Evolutionary conservation across 2,797 vertebrate species (phyloP).

Genomic region (Poecilia gillii): DNA sequence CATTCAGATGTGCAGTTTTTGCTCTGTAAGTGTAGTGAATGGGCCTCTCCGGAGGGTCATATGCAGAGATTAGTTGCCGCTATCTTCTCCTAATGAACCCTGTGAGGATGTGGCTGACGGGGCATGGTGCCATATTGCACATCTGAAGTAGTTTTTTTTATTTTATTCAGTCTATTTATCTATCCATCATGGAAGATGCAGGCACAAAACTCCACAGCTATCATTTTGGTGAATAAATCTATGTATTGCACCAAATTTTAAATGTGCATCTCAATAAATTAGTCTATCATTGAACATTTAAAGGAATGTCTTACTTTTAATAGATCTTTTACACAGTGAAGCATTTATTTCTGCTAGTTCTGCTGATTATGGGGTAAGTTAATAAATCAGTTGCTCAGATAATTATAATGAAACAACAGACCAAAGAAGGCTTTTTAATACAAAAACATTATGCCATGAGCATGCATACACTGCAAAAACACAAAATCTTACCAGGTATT

Average conservation of each 20-base stretch:
- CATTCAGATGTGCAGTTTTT: conserved; percentile 60
- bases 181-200: conserved; percentile 21
- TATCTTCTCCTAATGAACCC: conserved; percentile 69
- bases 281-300: background rate
- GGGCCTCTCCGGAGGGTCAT: conserved; percentile 57
- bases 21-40: conserved; percentile 40
- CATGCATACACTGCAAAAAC: background rate
- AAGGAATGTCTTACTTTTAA: background rate
- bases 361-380: background rate
- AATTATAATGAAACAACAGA: background rate
- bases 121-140: conserved; percentile 20
- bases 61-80: conserved; percentile 56
- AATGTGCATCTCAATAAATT: conserved; percentile 11
- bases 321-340: background rate
- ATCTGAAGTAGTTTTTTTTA: conserved; percentile 33
- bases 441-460: background rate
- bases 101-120: conserved; percentile 49
- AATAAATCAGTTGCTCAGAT: background rate
- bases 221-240: conserved; percentile 61
- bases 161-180: conserved; percentile 2
- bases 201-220: conserved; percentile 58
- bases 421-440: background rate
- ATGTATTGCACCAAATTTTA: conserved; percentile 48
- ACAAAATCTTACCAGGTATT: background rate
- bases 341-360: background rate